Percentiles rank a stretch among this genome's conserved stretches.
Evolutionary conservation across 2,113 vertebrate species (phyloP).

Genomic region (Sphaerodactylus townsendi): DNA sequence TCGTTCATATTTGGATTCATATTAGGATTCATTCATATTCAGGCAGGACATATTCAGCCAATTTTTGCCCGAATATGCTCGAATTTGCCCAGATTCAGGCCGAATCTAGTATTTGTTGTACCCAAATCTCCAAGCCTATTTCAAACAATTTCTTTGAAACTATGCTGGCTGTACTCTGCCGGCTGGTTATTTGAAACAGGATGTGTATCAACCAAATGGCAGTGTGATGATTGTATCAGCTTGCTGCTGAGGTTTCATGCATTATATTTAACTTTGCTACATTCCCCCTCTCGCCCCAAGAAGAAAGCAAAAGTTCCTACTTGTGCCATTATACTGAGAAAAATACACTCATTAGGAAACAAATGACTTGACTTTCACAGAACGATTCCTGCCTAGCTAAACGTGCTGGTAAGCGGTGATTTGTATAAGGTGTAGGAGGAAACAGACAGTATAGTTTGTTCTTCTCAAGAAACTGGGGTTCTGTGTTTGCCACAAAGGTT

Average conservation of each 20-base stretch:
- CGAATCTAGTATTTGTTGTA: too few species aligned
- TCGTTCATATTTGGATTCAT: too few species aligned
- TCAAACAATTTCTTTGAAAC: too few species aligned
- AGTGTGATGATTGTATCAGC: too few species aligned
- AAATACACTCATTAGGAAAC: neutral
- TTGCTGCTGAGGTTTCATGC: neutral
- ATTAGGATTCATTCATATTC: too few species aligned
- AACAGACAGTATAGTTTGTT: neutral
- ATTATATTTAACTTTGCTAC: neutral
- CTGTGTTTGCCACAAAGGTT: neutral
- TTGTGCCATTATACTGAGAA: neutral
- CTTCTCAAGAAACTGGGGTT: neutral
- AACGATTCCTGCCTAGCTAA: neutral
- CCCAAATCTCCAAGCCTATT: too few species aligned
- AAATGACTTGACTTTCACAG: neutral
- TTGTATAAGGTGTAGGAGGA: neutral
- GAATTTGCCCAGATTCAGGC: too few species aligned
- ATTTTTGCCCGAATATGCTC: too few species aligned
- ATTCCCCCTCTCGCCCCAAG: neutral
- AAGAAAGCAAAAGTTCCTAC: neutral
- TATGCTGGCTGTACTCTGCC: too few species aligned
- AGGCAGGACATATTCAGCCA: too few species aligned
- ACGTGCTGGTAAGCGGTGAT: neutral
- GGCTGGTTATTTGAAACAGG: too few species aligned
- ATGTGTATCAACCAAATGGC: too few species aligned